Conservation (phyloP, 1,140 invertebrate species). For the Dreissena rostriformis region DNA sequence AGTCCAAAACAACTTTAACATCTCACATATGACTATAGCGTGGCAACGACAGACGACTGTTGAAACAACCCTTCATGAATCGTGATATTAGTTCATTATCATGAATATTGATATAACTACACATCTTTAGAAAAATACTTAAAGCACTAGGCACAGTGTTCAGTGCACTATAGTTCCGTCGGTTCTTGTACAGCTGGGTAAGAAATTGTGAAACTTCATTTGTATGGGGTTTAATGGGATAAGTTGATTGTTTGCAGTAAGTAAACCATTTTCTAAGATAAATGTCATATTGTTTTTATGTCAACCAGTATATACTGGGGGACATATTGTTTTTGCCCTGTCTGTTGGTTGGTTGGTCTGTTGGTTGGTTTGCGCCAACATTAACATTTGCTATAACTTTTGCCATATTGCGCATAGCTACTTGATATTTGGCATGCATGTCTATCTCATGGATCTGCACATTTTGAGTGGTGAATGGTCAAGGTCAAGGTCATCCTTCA, state of each 20-base stretch:
- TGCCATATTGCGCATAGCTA: no score
- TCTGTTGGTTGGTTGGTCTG: no score
- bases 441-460: no score
- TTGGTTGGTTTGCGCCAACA: no score
- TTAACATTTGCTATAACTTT: no score
- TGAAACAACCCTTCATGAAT: constrained; percentile 21
- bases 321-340: no score
- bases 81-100: no score
- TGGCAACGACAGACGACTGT: not conserved
- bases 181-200: constrained; percentile 27
- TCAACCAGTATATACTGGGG: no score
- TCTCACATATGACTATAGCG: not conserved
- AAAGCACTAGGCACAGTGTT: constrained; percentile 36
- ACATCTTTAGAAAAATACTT: not conserved
- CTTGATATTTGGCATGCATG: no score
- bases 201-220: constrained; percentile 44
- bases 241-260: constrained; percentile 37
- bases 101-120: not conserved
- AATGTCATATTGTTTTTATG: constrained; percentile 32
- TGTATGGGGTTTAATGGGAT: constrained; percentile 49
- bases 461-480: no score
- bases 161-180: constrained; percentile 46
- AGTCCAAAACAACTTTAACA: no score
- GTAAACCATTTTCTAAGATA: constrained; percentile 49
- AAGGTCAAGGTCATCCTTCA: no score